Conservation (phyloP, 2,113 vertebrate species). For the Agelaius tricolor region DNA sequence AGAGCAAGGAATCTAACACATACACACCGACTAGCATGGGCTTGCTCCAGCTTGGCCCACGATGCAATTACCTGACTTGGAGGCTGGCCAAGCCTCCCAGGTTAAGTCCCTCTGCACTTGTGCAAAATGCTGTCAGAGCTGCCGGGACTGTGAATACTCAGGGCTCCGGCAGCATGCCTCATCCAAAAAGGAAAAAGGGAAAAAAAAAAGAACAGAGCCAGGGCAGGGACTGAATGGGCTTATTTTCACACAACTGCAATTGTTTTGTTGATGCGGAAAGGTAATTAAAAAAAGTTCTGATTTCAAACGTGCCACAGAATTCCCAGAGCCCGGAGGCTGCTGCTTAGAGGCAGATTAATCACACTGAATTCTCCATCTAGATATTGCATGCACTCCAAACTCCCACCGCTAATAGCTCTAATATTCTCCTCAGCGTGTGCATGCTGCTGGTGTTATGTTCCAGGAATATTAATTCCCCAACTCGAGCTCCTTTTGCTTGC, state of each 20-base stretch:
- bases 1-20: not conserved
- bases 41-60: slow-evolving; percentile 46
- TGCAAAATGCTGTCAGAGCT: slow-evolving; percentile 41
- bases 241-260: slow-evolving; percentile 62
- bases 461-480: slow-evolving; percentile 84
- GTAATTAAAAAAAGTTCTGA: slow-evolving; percentile 77
- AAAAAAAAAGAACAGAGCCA: not conserved
- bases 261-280: slow-evolving; percentile 71
- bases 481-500: slow-evolving; percentile 63
- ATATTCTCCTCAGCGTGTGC: slow-evolving; percentile 85
- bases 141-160: not conserved
- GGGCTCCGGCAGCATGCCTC: not conserved
- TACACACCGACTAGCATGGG: not conserved
- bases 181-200: not conserved
- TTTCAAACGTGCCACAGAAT: slow-evolving; percentile 82
- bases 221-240: slow-evolving; percentile 47
- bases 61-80: slow-evolving; percentile 32
- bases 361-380: slow-evolving; percentile 84
- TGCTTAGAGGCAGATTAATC: slow-evolving; percentile 87
- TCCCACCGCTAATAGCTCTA: slow-evolving; percentile 84
- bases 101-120: slow-evolving; percentile 31
- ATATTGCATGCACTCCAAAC: slow-evolving; percentile 81
- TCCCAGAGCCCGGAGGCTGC: slow-evolving; percentile 79
- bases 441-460: slow-evolving; percentile 82
- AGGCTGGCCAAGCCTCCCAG: slow-evolving; percentile 21